Evolutionary conservation across 2,113 vertebrate species (phyloP).

Genomic region (Typhlomys cinereus): DNA sequence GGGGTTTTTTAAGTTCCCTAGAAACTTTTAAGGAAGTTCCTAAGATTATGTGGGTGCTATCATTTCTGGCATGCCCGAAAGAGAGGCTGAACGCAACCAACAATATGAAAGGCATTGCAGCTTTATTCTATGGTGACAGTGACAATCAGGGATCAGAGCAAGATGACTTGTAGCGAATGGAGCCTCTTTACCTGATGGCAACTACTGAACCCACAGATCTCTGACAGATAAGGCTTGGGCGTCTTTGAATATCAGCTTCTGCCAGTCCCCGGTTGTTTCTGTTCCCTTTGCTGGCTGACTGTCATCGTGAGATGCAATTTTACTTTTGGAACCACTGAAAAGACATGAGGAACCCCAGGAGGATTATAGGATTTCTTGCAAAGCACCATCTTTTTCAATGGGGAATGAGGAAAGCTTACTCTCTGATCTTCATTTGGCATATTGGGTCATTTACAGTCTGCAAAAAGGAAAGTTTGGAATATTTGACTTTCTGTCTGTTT

Average conservation of each 20-base stretch:
- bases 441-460: neutral
- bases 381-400: neutral
- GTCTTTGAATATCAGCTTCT: neutral
- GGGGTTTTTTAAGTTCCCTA: neutral
- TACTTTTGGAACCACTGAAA: conserved; percentile 19
- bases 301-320: neutral
- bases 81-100: conserved; percentile 29
- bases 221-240: neutral
- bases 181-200: conserved; percentile 2
- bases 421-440: neutral
- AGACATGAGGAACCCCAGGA: neutral
- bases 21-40: conserved; percentile 57
- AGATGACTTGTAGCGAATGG: neutral
- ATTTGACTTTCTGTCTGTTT: neutral
- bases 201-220: neutral
- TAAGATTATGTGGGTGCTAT: conserved; percentile 32
- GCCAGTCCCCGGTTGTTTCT: neutral
- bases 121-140: conserved; percentile 17
- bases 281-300: neutral
- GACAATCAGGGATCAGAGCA: conserved; percentile 24
- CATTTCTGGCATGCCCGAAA: conserved; percentile 38
- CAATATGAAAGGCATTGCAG: neutral
- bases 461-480: neutral
- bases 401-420: neutral
- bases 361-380: neutral